A percentile compares a stretch with the other conserved stretches of the same genome.
Evolutionary conservation across 2,113 vertebrate species (phyloP).

Genomic region (human (Homo sapiens)): GRCh38 chr11:45481501-45482000

Average conservation of each 20-base stretch:
- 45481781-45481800: not conserved
- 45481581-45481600: not conserved
- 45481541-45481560: not conserved
- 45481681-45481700: not conserved
- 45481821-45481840: not conserved
- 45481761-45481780: not conserved
- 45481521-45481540: not conserved
- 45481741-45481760: no score
- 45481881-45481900: not conserved
- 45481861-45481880: not conserved
- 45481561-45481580: not conserved
- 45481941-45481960: not conserved
- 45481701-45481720: not conserved
- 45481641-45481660: no score
- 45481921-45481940: not conserved
- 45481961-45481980: accelerated
- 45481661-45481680: not conserved
- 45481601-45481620: not conserved
- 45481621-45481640: not conserved
- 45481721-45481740: no score
- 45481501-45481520: not conserved
- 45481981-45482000: not conserved
- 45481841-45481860: not conserved
- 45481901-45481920: not conserved
- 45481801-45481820: not conserved